Conservation (phyloP, 2,113 vertebrate genomes). For the Aleadryas rufinucha region DNA sequence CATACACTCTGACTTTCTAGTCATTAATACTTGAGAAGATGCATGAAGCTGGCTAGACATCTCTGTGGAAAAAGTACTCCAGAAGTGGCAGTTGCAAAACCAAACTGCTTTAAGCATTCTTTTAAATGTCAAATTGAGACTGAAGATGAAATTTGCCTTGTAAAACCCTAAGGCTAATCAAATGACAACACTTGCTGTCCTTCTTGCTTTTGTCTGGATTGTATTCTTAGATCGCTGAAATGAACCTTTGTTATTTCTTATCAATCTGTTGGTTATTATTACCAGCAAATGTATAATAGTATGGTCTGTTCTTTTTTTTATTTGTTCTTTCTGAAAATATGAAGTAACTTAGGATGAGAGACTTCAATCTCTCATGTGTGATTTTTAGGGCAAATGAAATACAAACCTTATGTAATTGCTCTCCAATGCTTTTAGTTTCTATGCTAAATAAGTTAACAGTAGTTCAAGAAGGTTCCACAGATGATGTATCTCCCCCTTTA, state of each 20-base stretch:
- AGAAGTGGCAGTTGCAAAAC: background rate
- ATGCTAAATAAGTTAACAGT: background rate
- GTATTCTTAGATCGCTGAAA: background rate
- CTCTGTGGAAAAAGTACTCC: background rate
- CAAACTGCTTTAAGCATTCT: background rate
- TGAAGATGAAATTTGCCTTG: background rate
- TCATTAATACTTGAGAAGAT: background rate
- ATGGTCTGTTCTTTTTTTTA: background rate
- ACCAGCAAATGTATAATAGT: background rate
- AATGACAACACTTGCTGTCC: background rate
- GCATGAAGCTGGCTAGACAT: background rate
- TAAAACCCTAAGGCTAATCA: background rate
- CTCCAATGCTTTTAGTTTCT: background rate
- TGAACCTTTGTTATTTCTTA: background rate
- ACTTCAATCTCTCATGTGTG: background rate
- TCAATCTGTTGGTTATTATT: background rate
- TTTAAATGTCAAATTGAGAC: background rate
- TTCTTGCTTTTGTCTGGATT: background rate
- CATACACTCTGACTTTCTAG: background rate
- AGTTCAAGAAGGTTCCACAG: background rate
- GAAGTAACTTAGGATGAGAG: background rate
- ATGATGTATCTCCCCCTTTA: background rate
- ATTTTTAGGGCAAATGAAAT: background rate
- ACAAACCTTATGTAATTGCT: background rate
- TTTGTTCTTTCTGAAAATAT: background rate